Evolutionary conservation across 2,113 vertebrate genomes (phyloP).

Genomic region (Pituophis catenifer): DNA sequence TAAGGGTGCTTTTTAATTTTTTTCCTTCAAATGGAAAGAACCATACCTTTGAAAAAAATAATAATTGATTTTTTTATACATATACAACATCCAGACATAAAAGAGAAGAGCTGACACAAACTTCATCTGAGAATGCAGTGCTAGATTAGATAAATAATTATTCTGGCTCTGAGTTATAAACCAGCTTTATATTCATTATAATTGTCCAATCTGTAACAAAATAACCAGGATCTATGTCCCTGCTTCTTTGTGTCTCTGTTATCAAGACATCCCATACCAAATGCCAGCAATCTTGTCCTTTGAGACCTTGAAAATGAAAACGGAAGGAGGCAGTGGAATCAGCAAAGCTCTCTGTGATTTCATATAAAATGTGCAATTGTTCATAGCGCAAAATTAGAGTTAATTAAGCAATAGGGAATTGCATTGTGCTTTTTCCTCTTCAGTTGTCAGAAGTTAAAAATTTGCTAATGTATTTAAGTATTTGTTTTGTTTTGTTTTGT

Average conservation of each 20-base stretch:
- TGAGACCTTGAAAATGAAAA: background rate
- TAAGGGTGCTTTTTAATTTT: background rate
- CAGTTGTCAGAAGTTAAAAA: background rate
- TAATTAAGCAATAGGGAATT: slow-evolving; percentile 11
- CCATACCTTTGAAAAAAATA: background rate
- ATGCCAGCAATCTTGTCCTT: background rate
- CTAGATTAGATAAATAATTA: background rate
- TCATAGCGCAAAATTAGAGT: background rate
- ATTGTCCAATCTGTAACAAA: too few relatives aligned
- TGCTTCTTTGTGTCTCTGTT: background rate
- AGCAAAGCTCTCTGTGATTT: background rate
- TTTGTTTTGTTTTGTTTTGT: background rate
- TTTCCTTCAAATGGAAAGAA: background rate
- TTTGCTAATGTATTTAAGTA: background rate
- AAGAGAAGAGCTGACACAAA: background rate
- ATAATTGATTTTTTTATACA: background rate
- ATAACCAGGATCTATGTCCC: background rate
- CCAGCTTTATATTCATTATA: background rate
- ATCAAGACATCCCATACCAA: background rate
- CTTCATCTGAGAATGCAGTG: background rate
- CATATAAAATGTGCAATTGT: background rate
- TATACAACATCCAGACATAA: background rate
- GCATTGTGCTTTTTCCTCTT: background rate
- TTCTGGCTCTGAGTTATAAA: background rate
- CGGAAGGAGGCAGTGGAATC: background rate